These are phyloP conservation scores for Gopherus flavomarginatus DNA, from an alignment of 2,113 vertebrate genomes.

Conservation along the genomic window DNA sequence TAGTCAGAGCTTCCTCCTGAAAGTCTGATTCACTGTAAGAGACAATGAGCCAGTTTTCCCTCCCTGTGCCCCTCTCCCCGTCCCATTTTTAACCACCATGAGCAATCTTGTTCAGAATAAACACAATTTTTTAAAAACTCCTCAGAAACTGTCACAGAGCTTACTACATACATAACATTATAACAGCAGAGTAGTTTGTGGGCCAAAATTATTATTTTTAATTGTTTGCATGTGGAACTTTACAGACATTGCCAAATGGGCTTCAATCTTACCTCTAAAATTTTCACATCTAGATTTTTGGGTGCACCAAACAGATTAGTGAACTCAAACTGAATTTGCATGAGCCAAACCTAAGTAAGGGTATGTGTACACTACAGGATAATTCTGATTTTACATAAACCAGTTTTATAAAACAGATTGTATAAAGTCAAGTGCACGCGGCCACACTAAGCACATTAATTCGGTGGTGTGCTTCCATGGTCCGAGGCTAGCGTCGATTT, in stretches of 20 bases:
- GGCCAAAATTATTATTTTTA: neutral
- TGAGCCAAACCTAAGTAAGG: neutral
- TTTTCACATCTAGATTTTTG: neutral
- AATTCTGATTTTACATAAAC: too few species aligned
- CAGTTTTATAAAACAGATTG: too few species aligned
- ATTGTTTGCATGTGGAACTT: neutral
- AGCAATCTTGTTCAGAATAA: slow-evolving; percentile 33
- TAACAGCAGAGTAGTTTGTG: neutral
- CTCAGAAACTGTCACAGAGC: neutral
- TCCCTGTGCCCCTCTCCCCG: neutral
- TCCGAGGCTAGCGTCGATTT: too few species aligned
- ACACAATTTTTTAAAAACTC: neutral
- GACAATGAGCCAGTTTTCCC: neutral
- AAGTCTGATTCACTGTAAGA: slow-evolving; percentile 30
- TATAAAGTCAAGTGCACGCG: too few species aligned
- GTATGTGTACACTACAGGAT: too few species aligned
- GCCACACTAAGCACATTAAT: too few species aligned
- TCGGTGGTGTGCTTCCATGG: too few species aligned
- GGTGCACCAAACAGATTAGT: neutral
- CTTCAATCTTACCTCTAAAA: slow-evolving; percentile 10
- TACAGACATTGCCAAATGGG: neutral
- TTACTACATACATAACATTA: neutral
- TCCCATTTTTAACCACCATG: neutral
- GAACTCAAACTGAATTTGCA: neutral
- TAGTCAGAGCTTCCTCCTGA: slow-evolving; percentile 56